Evolutionary conservation across 2,113 vertebrate species (phyloP).

Genomic region (Tachysurus vachellii): DNA sequence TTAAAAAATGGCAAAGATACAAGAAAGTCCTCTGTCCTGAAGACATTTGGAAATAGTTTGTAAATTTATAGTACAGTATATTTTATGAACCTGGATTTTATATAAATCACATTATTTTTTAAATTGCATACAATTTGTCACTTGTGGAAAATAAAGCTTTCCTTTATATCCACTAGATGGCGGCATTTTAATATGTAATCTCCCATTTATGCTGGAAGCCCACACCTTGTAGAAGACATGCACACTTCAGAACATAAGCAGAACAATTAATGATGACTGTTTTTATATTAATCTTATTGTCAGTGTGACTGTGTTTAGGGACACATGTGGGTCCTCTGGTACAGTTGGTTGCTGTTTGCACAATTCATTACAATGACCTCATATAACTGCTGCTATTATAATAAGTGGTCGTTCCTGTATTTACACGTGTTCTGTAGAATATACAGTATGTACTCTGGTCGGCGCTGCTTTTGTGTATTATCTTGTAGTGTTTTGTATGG

Average conservation of each 20-base stretch:
- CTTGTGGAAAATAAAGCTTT: background rate
- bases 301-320: background rate
- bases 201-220: background rate
- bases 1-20: too few relatives aligned
- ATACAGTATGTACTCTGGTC: too few relatives aligned
- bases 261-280: background rate
- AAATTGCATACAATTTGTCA: background rate
- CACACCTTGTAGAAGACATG: background rate
- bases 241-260: background rate
- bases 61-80: too few relatives aligned
- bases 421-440: too few relatives aligned
- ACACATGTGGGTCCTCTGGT: background rate
- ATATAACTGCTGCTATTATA: too few relatives aligned
- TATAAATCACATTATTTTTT: background rate
- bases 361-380: too few relatives aligned
- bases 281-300: background rate
- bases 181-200: background rate
- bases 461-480: too few relatives aligned
- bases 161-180: constrained; percentile 15
- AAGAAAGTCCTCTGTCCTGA: background rate
- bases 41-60: background rate
- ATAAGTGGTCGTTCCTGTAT: too few relatives aligned
- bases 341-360: too few relatives aligned
- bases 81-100: too few relatives aligned
- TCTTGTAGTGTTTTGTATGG: too few relatives aligned